Base-by-base conservation (phyloP, 2,888 invertebrate species). In the Hirtodrosophila histrioides region DNA sequence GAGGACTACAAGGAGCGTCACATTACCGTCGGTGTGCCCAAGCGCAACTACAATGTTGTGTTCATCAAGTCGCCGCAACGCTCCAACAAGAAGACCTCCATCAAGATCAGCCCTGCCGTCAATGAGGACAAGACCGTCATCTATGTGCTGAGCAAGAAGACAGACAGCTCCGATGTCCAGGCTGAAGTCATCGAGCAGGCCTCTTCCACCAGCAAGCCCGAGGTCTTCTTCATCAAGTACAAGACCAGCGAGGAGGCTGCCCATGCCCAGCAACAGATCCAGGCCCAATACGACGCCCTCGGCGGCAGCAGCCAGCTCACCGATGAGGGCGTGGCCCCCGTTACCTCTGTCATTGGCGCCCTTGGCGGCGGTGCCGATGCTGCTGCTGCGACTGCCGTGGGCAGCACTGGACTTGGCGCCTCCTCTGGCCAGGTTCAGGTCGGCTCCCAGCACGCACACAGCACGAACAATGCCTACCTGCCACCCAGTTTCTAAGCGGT, bases 171-270 rank as follows among this genome's bases (percentile, higher is more conserved):
- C 50, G 90, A 91, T 37, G 75, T 91, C 6, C 86, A 91, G 7
- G 89, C 91, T 7, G 88, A 91, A 67, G 88, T 91, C 3, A 62
- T 90, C 39, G 91, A 91, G 56, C 88, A 89, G 40, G 75, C 88
- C 29, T 69, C 87, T n/a, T 81, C 89, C 37, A 91, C 91, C 56
- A 88, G 84, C 77, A 92, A 92, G 69, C 92, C 92, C 17, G 92
- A 92, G 74, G 92, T 92, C 37, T 92, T 91, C 89, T 92, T 92
- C 83, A 91, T 92, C 75, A 92, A 92, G 77, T 92, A 92, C 83
- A 92, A 90, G 86, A 92, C 91, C 45, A 81, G 87, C 33, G 91
- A 91, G 70, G 92, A 92, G 74, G 92, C 92, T 9, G 78, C 78
- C 27, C 90, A 90, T 79, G 92, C 92, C 51, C 92, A 91, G 66